Base-by-base conservation (phyloP, 2,888 invertebrate species). In the Mythimna albipuncta region DNA sequence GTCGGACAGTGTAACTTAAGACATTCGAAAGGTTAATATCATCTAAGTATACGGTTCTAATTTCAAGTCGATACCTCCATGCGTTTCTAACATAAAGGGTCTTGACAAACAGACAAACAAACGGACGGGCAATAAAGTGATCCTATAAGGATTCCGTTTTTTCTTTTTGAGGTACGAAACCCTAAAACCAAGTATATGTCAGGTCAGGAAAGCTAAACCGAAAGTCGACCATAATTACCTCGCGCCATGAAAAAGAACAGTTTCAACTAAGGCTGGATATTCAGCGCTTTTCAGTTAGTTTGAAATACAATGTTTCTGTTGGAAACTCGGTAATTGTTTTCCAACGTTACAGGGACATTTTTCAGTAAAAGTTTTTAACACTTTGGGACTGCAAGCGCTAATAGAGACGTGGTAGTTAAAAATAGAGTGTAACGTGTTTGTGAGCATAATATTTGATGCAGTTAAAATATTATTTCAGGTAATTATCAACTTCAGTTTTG, bases 231-330 rank as follows among this genome's bases (percentile, higher is more conserved):
- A 5, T 59, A 55, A 72, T 65, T 32, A 65, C 35, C 13, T 54
- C 47, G 26, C 21, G 16, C 19, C 19, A 10, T 61, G 47, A 77
- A 77, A 78, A 79, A 54, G 6, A 7, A 74, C 35, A 64, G 16
- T 59, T 55, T 61, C 41, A 54, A 59, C 54, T 38, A 35, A 7
- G 47, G 44, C 47, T 16, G n/a, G 19, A 26, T 50, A 69, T 63
- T 69, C 57, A 62, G 65, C 62, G 11, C 54, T 65, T 54, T 47
- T 32, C 65, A 72, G 65, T 72, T 69, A 79, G 73, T 81, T 68
- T 64, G 35, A 71, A 77, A 79, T 72, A 75, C 71, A 66, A 80
- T 54, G 80, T 80, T 75, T 75, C 75, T 66, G 65, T 64, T 54
- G 41, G 38, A n/a, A 54, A 11, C 38, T 50, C 11, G 47, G 73